Evolutionary conservation across 2,888 invertebrate genomes (phyloP).

Genomic region (Macrosoma leucophasiata): DNA sequence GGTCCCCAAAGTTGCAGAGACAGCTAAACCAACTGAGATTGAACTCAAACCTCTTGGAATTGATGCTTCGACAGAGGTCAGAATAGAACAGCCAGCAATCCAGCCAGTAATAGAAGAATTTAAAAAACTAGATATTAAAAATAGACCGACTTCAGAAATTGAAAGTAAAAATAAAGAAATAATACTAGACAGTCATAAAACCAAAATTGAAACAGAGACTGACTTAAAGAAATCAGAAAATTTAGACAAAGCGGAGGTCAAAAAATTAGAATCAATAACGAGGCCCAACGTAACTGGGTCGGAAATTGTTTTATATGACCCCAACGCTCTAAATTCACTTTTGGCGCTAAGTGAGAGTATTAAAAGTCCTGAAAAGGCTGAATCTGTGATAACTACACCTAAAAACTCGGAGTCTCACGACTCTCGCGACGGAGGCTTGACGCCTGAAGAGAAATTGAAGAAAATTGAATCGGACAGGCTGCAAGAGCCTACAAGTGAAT

Average conservation of each 20-base stretch:
- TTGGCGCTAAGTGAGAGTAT: slow-evolving; percentile 5
- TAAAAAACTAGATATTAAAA: background rate
- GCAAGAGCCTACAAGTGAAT: slow-evolving; percentile 8
- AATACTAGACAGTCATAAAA: background rate
- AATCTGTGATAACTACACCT: slow-evolving; percentile 23
- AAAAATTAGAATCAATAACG: slow-evolving; percentile 1
- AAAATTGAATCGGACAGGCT: slow-evolving; percentile 4
- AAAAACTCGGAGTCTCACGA: too few species aligned
- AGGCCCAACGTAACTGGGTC: slow-evolving; percentile 4
- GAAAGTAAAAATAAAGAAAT: slow-evolving; percentile 1
- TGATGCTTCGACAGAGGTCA: too few species aligned
- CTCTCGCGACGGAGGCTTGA: too few species aligned
- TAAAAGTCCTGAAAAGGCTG: slow-evolving; percentile 7
- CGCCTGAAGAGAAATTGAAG: too few species aligned
- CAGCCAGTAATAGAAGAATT: too few species aligned
- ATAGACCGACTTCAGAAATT: slow-evolving; percentile 1
- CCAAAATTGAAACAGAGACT: slow-evolving; percentile 11
- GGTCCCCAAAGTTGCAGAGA: too few species aligned
- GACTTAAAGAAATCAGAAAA: slow-evolving; percentile 6
- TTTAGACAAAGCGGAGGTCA: slow-evolving; percentile 7
- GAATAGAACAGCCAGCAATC: too few species aligned
- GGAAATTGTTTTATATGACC: too few species aligned
- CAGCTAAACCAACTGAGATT: too few species aligned
- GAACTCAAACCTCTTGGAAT: too few species aligned
- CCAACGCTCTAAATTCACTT: too few species aligned